These are phyloP conservation scores for Nothoprocta pentlandii DNA, from an alignment of 2,113 vertebrate species.

Conservation along the genomic window DNA sequence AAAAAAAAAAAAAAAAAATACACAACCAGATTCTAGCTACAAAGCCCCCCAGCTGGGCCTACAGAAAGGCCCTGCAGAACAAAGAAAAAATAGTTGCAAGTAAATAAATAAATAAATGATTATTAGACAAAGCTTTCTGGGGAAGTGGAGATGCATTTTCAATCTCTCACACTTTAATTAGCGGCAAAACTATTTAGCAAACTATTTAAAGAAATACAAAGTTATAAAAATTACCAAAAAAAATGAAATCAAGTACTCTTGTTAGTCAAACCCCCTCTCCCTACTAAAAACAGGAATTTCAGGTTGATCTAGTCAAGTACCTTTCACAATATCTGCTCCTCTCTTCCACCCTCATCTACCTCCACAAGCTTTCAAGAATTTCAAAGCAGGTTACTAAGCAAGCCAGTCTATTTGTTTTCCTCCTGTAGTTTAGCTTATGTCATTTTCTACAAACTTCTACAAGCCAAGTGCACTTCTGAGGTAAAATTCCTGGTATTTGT, in stretches of 20 bases:
- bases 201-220: background rate
- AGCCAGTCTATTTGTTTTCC: background rate
- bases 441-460: background rate
- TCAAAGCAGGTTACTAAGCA: background rate
- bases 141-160: too few relatives aligned
- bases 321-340: background rate
- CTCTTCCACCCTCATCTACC: background rate
- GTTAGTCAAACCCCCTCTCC: background rate
- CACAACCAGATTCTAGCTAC: background rate
- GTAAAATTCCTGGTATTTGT: background rate
- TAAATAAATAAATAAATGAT: background rate
- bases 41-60: background rate
- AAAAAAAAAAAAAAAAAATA: background rate
- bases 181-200: background rate
- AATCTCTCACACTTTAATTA: background rate
- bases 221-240: too few relatives aligned
- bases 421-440: background rate
- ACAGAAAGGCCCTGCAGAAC: background rate
- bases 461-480: background rate
- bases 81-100: background rate
- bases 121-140: background rate
- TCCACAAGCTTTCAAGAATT: background rate
- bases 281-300: background rate
- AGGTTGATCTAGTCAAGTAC: background rate
- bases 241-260: background rate